Percentiles rank a stretch among this genome's conserved stretches.
phyloP scores from a whole-genome alignment of 2,113 vertebrate genomes.

The Petroica traversi region DNA sequence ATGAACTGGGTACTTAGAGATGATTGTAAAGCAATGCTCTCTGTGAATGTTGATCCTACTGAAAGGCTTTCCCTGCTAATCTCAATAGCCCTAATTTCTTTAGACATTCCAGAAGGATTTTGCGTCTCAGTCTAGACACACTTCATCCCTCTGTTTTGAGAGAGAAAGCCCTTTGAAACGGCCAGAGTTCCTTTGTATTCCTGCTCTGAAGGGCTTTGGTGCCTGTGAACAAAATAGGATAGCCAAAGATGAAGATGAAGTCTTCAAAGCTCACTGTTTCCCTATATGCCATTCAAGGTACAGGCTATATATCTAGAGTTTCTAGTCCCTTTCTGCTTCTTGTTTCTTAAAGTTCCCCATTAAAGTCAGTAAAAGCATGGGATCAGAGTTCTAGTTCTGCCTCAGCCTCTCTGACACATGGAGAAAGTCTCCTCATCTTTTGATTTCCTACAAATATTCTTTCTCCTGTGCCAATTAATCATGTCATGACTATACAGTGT shows the following conservation, averaged over 20 bases:
- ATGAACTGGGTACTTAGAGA: background rate
- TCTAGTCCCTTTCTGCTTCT: background rate
- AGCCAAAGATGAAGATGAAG: constrained; percentile 12
- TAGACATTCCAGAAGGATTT: constrained; percentile 58
- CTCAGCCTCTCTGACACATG: background rate
- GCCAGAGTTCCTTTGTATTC: constrained; percentile 34
- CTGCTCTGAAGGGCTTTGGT: constrained; percentile 19
- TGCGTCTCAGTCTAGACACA: constrained; percentile 38
- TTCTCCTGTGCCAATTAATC: background rate
- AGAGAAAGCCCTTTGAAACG: constrained; percentile 51
- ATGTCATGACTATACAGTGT: background rate
- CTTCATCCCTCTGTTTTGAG: constrained; percentile 51
- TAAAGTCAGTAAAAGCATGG: background rate
- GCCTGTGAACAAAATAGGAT: background rate
- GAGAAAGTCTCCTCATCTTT: background rate
- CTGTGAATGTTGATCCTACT: constrained; percentile 24
- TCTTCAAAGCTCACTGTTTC: background rate
- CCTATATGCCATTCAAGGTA: background rate
- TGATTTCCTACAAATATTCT: background rate
- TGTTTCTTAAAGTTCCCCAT: background rate
- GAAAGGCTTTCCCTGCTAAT: constrained; percentile 36
- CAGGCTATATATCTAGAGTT: background rate
- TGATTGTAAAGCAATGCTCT: background rate
- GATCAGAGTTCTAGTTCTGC: background rate
- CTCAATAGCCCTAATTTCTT: constrained; percentile 47